phyloP scores from a whole-genome alignment of 2,888 invertebrate species.

The Apodemia duryi region DNA sequence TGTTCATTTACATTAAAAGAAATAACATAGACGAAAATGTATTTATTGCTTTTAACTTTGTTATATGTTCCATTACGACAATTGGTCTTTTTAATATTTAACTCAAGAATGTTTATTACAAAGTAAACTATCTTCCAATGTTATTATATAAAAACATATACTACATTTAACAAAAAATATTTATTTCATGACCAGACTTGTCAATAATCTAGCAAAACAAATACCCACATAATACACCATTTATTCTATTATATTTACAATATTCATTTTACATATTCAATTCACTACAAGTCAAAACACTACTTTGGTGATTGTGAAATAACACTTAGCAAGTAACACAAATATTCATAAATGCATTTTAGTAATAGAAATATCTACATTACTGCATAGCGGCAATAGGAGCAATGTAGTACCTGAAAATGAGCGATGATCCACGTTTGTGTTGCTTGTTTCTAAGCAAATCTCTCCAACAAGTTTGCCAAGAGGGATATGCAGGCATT shows the following conservation, averaged over 20 bases:
- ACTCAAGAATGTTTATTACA: not conserved
- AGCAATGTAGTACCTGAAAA: conserved; percentile 85
- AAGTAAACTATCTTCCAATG: not conserved
- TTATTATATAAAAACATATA: conserved; percentile 31
- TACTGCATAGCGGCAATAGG: conserved; percentile 66
- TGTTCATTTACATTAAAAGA: too few species aligned
- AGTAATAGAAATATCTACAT: conserved; percentile 41
- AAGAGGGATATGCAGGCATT: conserved; percentile 89
- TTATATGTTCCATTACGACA: too few species aligned
- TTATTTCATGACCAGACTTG: conserved; percentile 67
- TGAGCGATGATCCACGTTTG: conserved; percentile 91
- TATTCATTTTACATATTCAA: conserved; percentile 56
- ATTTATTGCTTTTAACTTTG: too few species aligned
- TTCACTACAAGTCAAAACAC: conserved; percentile 49
- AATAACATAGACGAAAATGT: too few species aligned
- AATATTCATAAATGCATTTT: conserved; percentile 58
- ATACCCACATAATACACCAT: conserved; percentile 67
- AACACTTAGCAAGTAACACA: conserved; percentile 74
- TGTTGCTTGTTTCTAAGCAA: conserved; percentile 86
- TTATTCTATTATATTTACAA: conserved; percentile 74
- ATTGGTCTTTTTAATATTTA: not conserved
- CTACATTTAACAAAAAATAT: conserved; percentile 54
- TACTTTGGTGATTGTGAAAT: conserved; percentile 73
- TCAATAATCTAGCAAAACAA: conserved; percentile 70
- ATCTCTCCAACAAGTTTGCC: conserved; percentile 92